Percentiles rank a stretch among this genome's conserved stretches.
phyloP scores from a whole-genome alignment of 2,888 invertebrate species.

The Pollenia amentaria region DNA sequence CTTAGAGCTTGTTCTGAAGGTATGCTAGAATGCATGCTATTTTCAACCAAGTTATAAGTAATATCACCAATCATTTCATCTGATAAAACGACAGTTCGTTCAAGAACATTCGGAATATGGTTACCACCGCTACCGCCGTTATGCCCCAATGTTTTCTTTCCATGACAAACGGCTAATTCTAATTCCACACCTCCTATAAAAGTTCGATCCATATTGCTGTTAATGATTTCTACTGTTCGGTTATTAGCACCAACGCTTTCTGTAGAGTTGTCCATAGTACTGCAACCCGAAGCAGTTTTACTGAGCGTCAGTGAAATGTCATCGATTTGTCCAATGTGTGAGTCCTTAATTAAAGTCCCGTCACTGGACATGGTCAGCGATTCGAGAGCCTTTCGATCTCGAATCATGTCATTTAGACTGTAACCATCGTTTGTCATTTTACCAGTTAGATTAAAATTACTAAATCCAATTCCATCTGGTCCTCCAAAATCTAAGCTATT shows the following conservation, averaged over 20 bases:
- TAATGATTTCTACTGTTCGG: slow-evolving; percentile 67
- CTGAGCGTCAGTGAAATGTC: slow-evolving; percentile 82
- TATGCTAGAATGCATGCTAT: slow-evolving; percentile 75
- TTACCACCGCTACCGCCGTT: slow-evolving; percentile 21
- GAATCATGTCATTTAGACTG: slow-evolving; percentile 82
- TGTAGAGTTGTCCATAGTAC: slow-evolving; percentile 84
- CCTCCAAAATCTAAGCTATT: slow-evolving; percentile 77
- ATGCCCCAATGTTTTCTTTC: background rate
- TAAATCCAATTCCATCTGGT: slow-evolving; percentile 56
- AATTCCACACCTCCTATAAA: slow-evolving; percentile 55
- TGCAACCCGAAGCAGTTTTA: slow-evolving; percentile 83
- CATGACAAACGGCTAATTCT: slow-evolving; percentile 38
- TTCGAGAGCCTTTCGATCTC: slow-evolving; percentile 82
- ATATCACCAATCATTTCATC: slow-evolving; percentile 83
- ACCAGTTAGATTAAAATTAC: slow-evolving; percentile 75
- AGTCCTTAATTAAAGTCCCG: slow-evolving; percentile 83
- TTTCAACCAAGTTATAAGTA: slow-evolving; percentile 82
- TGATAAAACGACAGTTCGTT: slow-evolving; percentile 77
- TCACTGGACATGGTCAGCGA: slow-evolving; percentile 83
- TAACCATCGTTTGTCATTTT: slow-evolving; percentile 78
- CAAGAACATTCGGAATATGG: slow-evolving; percentile 50
- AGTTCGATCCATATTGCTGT: slow-evolving; percentile 33
- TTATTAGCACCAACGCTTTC: slow-evolving; percentile 80
- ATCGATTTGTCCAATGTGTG: slow-evolving; percentile 83
- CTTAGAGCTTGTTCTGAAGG: slow-evolving; percentile 58